Conservation (phyloP, 2,888 invertebrate genomes). For the Tenthredo amoena region DNA sequence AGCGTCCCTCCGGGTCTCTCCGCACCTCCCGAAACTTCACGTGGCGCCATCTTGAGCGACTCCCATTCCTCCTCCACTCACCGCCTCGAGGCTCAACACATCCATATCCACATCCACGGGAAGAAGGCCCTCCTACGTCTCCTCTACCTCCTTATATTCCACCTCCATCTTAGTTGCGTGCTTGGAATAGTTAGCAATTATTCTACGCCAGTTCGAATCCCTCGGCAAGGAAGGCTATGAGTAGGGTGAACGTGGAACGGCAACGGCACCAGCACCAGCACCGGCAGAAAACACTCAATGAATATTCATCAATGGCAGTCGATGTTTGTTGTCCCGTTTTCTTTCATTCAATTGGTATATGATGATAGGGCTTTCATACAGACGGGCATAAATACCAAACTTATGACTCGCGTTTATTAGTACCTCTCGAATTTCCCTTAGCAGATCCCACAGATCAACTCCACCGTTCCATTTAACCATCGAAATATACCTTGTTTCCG, state of each 20-base stretch:
- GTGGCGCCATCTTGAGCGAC: constrained; percentile 77
- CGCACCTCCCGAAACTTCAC: constrained; percentile 65
- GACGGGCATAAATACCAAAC: constrained; percentile 56
- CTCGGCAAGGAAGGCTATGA: constrained; percentile 35
- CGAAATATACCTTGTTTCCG: constrained; percentile 19
- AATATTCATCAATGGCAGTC: constrained; percentile 64
- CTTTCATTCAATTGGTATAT: constrained; percentile 58
- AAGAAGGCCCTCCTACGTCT: constrained; percentile 49
- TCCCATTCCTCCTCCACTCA: constrained; percentile 66
- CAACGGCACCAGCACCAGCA: constrained; percentile 6
- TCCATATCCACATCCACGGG: constrained; percentile 33
- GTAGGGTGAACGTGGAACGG: constrained; percentile 43
- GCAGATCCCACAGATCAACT: constrained; percentile 58
- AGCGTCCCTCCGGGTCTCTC: constrained; percentile 59
- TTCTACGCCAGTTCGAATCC: constrained; percentile 64
- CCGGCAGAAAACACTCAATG: constrained; percentile 58
- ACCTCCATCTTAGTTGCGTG: constrained; percentile 64
- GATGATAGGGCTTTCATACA: constrained; percentile 56
- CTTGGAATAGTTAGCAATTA: constrained; percentile 74
- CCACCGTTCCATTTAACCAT: not conserved
- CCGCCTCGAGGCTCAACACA: constrained; percentile 48
- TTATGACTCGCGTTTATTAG: not conserved
- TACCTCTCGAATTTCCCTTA: not conserved
- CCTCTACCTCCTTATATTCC: constrained; percentile 49
- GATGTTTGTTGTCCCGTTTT: constrained; percentile 56